Evolutionary conservation across 2,113 vertebrate species (phyloP).

Genomic region (Nanorana parkeri): DNA sequence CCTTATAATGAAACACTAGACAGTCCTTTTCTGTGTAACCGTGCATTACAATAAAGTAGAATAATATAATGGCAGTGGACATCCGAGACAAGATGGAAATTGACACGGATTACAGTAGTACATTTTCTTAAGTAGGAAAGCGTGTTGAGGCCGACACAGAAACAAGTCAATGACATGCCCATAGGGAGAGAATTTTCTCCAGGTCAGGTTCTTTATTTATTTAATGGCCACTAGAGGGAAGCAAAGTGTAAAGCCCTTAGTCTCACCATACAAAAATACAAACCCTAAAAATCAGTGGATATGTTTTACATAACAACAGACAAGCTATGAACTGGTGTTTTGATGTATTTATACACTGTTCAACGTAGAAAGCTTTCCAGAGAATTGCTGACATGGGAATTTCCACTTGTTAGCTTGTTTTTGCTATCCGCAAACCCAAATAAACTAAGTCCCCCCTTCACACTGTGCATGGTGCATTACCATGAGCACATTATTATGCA

Average conservation of each 20-base stretch:
- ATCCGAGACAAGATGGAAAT: conserved; percentile 14
- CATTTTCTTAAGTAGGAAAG: conserved; percentile 1
- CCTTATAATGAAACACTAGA: not conserved
- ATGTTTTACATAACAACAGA: too few species aligned
- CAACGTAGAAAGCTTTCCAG: too few species aligned
- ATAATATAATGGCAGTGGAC: not conserved
- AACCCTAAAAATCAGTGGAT: too few species aligned
- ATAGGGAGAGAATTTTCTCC: not conserved
- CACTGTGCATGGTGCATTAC: too few species aligned
- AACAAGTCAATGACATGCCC: conserved; percentile 24
- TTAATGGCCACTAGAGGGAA: conserved; percentile 6
- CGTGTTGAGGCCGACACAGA: not conserved
- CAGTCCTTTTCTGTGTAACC: not conserved
- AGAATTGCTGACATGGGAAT: too few species aligned
- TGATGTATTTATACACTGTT: not conserved
- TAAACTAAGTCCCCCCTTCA: too few species aligned
- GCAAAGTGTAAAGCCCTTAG: not conserved
- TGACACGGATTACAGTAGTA: conserved; percentile 11
- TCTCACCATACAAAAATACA: not conserved
- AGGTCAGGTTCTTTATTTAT: not conserved
- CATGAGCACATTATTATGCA: too few species aligned
- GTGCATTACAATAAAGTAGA: not conserved
- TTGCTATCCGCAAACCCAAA: too few species aligned
- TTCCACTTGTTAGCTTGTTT: too few species aligned
- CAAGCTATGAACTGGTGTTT: not conserved